phyloP scores from a whole-genome alignment of 2,888 invertebrate genomes.

The Brenthis hecate region DNA sequence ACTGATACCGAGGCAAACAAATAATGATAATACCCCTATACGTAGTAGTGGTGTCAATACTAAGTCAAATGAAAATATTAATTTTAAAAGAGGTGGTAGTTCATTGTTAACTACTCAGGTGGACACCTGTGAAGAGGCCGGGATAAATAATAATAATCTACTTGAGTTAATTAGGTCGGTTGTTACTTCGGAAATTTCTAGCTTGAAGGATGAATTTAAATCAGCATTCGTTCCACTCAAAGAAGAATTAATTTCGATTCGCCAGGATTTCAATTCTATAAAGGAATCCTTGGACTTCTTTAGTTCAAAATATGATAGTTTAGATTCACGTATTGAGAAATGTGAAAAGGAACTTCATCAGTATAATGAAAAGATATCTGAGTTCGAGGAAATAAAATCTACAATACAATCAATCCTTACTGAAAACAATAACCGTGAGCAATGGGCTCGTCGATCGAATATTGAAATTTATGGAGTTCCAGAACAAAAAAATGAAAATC shows the following conservation, averaged over 20 bases:
- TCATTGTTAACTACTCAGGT: not conserved
- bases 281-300: too few species aligned
- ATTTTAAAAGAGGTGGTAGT: not conserved
- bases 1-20: not conserved
- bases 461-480: constrained; percentile 5
- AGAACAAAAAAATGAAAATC: constrained; percentile 6
- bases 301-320: too few species aligned
- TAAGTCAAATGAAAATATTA: not conserved
- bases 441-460: constrained; percentile 6
- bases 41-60: not conserved
- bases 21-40: constrained; percentile 6
- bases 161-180: not conserved
- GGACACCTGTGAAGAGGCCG: too few species aligned
- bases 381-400: not conserved
- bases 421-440: constrained; percentile 10
- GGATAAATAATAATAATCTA: too few species aligned
- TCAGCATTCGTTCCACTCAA: not conserved
- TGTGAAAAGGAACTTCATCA: not conserved
- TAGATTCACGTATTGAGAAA: not conserved
- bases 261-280: too few species aligned
- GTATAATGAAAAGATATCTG: not conserved
- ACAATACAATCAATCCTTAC: not conserved
- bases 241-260: too few species aligned
- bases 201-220: not conserved
- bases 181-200: not conserved